Evolutionary conservation across 1,140 invertebrate genomes (phyloP), one percentile per base, ranked within the genome.

Genomic region (Mizuhopecten yessoensis): DNA sequence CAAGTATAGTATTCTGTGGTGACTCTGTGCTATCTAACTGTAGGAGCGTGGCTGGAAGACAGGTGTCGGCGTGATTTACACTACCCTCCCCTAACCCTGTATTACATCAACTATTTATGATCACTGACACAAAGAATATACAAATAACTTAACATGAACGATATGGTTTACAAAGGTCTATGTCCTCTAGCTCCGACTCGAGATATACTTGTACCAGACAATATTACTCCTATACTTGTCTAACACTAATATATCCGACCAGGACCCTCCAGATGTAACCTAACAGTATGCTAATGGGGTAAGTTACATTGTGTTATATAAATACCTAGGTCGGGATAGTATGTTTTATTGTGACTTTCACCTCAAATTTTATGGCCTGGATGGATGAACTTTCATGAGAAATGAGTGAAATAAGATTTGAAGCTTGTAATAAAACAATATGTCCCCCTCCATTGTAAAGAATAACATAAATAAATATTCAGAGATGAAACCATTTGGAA

Each of bases 261-360:
- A 75, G 57, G n/a, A 5, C 11, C 11, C 57, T 11, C 23, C 17
- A 29, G 0, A 29, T 75, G 57, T 75, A 75, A 75, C 23, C 11
- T 75, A 17, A 75, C 57, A 75, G 57, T 29, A 17, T 75, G n/a
- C 29, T 75, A n/a, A 75, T 75, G 23, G 5, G 5, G 23, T 75
- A 75, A 75, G 29, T 75, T 75, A 75, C 57, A n/a, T 75, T 9
- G 23, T 75, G 57, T 75, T 75, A 75, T n/a, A 75, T 75, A 75
- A 75, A 75, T 75, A 75, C 23, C 57, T 29, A n/a, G 5, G 57
- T 29, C 57, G 29, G 5, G 17, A 75, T 75, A n/a, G 9, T n/a
- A n/a, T n/a, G n/a, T n/a, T 75, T 29, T 75, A 75, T 75, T n/a
- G 17, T 75, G 17, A 20, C n/a, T 75, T 75, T 75, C 36, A 39